Conservation (phyloP, 2,888 invertebrate species). For the Xiphydria camelus region DNA sequence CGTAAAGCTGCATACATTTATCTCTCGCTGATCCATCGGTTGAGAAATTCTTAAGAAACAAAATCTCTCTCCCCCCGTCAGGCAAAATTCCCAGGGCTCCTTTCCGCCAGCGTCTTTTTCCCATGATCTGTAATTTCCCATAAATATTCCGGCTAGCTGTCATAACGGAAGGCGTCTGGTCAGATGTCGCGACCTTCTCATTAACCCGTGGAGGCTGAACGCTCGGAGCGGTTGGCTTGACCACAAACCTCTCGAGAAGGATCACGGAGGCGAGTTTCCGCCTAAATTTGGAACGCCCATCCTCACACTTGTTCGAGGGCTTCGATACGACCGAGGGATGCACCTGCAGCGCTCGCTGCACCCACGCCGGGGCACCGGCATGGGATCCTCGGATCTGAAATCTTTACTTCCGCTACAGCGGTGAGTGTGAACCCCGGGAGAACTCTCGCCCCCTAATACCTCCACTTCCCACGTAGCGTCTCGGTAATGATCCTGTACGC, state of each 20-base stretch:
- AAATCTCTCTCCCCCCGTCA: neutral
- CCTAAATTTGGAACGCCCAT: slow-evolving; percentile 51
- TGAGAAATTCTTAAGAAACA: too few relatives aligned
- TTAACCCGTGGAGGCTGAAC: slow-evolving; percentile 38
- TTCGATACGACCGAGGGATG: slow-evolving; percentile 25
- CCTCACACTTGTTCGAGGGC: slow-evolving; percentile 27
- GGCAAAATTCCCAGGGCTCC: neutral
- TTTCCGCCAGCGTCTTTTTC: slow-evolving; percentile 33
- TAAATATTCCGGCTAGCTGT: slow-evolving; percentile 46
- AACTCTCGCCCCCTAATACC: neutral
- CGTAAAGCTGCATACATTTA: neutral
- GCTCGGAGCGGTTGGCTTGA: slow-evolving; percentile 37
- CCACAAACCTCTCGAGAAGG: slow-evolving; percentile 45
- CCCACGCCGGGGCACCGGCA: slow-evolving; percentile 33
- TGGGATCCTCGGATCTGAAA: slow-evolving; percentile 37
- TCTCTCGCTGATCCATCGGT: neutral
- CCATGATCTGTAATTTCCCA: slow-evolving; percentile 48
- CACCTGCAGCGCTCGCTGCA: slow-evolving; percentile 44
- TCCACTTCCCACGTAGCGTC: neutral
- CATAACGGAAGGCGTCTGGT: slow-evolving; percentile 49
- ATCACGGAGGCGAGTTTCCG: slow-evolving; percentile 31
- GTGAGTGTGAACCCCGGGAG: too few relatives aligned
- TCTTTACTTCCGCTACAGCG: slow-evolving; percentile 39
- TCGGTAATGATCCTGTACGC: neutral
- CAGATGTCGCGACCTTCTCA: slow-evolving; percentile 51